A percentile compares a stretch with the other conserved stretches of the same genome.
Conservation (phyloP, 2,888 invertebrate genomes). For the Callyntrura guangdongensis region DNA sequence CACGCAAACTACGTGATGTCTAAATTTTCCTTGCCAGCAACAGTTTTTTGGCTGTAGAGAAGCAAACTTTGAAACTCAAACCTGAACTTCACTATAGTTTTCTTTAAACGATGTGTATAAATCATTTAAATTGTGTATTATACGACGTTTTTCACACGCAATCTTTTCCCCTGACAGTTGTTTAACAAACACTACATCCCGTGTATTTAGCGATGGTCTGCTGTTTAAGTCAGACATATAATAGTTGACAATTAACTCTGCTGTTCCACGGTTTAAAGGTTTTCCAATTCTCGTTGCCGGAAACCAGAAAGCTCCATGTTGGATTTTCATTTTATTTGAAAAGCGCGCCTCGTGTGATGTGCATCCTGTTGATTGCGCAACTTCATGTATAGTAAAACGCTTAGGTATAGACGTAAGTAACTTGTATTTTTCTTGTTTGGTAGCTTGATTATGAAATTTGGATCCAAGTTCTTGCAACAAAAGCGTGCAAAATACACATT, state of each 20-base stretch:
- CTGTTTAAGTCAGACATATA: neutral
- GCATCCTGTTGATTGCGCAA: too few relatives aligned
- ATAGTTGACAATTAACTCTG: neutral
- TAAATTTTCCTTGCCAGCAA: neutral
- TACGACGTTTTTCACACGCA: neutral
- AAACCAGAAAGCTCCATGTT: too few relatives aligned
- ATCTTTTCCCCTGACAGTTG: neutral
- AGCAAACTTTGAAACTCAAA: conserved; percentile 30
- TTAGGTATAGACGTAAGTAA: too few relatives aligned
- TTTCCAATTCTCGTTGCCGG: too few relatives aligned
- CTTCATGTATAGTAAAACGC: too few relatives aligned
- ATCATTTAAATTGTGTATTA: neutral
- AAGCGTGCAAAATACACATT: too few relatives aligned
- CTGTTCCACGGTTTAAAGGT: too few relatives aligned
- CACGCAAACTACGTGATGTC: neutral
- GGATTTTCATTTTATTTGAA: too few relatives aligned
- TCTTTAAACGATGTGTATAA: neutral
- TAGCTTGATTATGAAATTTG: too few relatives aligned
- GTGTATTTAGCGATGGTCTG: neutral
- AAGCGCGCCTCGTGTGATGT: too few relatives aligned
- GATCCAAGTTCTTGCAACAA: too few relatives aligned
- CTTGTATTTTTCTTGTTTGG: too few relatives aligned
- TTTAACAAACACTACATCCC: neutral
- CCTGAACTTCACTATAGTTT: neutral
- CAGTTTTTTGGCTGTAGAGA: neutral